phyloP scores from a whole-genome alignment of 2,113 vertebrate species.

The Glareola pratincola region DNA sequence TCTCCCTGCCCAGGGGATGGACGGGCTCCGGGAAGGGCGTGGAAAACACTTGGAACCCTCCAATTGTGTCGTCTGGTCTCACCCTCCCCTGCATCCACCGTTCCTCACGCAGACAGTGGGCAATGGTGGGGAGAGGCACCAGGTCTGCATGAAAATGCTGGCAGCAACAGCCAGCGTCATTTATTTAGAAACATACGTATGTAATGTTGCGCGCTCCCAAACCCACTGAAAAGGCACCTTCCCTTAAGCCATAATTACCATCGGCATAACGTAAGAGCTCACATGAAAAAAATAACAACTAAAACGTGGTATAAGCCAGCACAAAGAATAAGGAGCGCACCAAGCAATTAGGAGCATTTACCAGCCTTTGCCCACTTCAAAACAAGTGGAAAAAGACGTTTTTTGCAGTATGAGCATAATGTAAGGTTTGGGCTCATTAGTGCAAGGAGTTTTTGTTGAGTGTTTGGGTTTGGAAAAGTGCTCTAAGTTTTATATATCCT shows the following conservation, averaged over 20 bases:
- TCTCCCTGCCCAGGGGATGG: background rate
- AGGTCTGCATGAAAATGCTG: background rate
- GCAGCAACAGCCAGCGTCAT: background rate
- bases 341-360: background rate
- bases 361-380: background rate
- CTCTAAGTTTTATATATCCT: background rate
- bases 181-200: too few relatives aligned
- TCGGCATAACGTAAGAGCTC: background rate
- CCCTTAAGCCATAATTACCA: background rate
- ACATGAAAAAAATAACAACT: background rate
- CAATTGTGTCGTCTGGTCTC: rapidly evolving
- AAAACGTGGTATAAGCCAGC: background rate
- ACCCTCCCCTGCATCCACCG: rapidly evolving
- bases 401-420: background rate
- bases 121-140: background rate
- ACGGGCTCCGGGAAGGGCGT: background rate
- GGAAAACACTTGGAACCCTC: background rate
- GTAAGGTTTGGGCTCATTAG: background rate
- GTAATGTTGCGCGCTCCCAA: rapidly evolving
- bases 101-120: too few relatives aligned
- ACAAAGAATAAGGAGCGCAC: background rate
- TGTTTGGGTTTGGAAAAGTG: background rate
- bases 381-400: background rate
- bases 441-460: background rate
- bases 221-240: background rate